These are phyloP conservation scores for Apogon hyalosoma DNA, from an alignment of 2,797 vertebrate species.

Conservation along the genomic window DNA sequence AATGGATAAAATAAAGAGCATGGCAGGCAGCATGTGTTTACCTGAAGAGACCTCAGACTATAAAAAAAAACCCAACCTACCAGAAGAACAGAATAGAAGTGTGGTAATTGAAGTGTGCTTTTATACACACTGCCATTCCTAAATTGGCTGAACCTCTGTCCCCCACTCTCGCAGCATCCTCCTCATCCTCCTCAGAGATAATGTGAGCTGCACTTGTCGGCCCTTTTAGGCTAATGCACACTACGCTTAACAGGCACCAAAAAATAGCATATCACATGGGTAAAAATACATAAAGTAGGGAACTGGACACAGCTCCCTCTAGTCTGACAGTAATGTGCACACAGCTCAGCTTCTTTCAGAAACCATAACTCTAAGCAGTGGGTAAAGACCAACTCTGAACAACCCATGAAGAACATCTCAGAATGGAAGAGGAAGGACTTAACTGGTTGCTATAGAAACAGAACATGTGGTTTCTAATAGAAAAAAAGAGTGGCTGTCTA, in stretches of 20 bases:
- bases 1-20: not conserved
- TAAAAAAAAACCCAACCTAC: slow-evolving; percentile 14
- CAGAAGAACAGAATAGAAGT: not conserved
- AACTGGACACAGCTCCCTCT: not conserved
- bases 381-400: not conserved
- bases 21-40: fast-evolving
- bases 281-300: not conserved
- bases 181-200: slow-evolving; percentile 18
- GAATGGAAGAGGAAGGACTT: slow-evolving; percentile 31
- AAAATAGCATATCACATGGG: not conserved
- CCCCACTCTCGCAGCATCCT: too few species aligned
- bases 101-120: not conserved
- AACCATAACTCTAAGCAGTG: too few species aligned
- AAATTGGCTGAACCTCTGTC: not conserved
- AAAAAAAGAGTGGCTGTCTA: too few species aligned
- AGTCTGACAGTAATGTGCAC: too few species aligned
- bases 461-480: slow-evolving; percentile 38
- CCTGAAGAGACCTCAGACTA: not conserved
- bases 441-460: slow-evolving; percentile 31
- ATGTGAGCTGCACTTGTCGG: not conserved
- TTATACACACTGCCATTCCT: not conserved
- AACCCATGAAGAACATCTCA: slow-evolving; percentile 1
- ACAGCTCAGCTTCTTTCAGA: too few species aligned
- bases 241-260: slow-evolving; percentile 10
- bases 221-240: slow-evolving; percentile 29